These are phyloP conservation scores for Threskiornis aethiopicus DNA, from an alignment of 2,797 vertebrate genomes.

Conservation along the genomic window DNA sequence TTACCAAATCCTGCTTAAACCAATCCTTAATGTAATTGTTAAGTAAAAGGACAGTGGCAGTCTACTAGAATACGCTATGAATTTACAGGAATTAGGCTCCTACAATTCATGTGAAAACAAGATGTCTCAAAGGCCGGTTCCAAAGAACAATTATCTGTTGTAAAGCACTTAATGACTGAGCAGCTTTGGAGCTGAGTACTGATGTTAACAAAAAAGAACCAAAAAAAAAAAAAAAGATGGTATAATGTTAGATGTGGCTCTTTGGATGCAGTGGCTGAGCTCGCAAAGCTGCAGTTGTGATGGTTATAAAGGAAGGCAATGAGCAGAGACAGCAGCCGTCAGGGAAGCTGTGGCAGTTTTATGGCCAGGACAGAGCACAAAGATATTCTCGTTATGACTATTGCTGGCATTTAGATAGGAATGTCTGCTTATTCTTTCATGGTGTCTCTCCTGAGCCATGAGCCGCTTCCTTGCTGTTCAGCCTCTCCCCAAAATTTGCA, in stretches of 20 bases:
- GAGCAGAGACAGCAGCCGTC: background rate
- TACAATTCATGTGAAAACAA: background rate
- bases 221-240: background rate
- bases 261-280: background rate
- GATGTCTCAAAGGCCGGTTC: background rate
- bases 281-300: background rate
- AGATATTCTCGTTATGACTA: background rate
- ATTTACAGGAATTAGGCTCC: background rate
- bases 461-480: background rate
- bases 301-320: background rate
- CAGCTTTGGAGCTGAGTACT: background rate
- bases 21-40: background rate
- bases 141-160: background rate
- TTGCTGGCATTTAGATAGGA: background rate
- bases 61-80: background rate
- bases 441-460: background rate
- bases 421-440: background rate
- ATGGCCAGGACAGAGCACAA: background rate
- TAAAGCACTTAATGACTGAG: background rate
- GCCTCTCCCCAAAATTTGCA: background rate
- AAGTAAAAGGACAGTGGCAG: background rate
- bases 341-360: background rate
- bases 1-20: background rate
- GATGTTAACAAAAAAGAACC: background rate
- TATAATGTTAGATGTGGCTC: background rate